phyloP scores from a whole-genome alignment of 2,888 invertebrate species.

The Camponotus fellah region DNA sequence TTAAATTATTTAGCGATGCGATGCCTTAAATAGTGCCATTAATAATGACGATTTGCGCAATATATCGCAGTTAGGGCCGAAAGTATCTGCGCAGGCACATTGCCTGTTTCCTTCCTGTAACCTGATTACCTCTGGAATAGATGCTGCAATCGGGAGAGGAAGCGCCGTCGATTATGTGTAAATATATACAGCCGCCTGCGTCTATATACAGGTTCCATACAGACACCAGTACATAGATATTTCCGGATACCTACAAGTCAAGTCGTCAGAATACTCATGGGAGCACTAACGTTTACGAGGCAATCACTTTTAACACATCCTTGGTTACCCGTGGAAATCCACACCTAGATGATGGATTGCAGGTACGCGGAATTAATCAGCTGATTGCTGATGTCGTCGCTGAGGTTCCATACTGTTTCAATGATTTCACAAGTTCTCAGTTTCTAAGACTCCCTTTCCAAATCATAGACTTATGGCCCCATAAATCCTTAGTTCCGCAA shows the following conservation, averaged over 20 bases:
- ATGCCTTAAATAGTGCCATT: conserved; percentile 23
- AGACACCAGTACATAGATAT: conserved; percentile 11
- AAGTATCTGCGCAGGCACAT: conserved; percentile 60
- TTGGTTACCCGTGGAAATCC: conserved; percentile 51
- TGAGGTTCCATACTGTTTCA: conserved; percentile 20
- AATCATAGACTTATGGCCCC: conserved; percentile 34
- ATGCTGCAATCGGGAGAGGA: conserved; percentile 74
- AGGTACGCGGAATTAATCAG: not conserved
- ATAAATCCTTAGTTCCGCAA: conserved; percentile 30
- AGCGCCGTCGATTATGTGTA: conserved; percentile 59
- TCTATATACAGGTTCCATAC: conserved; percentile 34
- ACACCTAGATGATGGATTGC: conserved; percentile 50
- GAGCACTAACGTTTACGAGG: conserved; percentile 78
- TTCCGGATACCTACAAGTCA: conserved; percentile 76
- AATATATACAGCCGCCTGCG: conserved; percentile 43
- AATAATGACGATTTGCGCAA: conserved; percentile 35
- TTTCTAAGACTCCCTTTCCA: conserved; percentile 5
- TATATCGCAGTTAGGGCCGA: conserved; percentile 38
- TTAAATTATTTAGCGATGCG: conserved; percentile 36
- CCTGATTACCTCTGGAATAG: conserved; percentile 76
- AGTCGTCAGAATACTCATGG: conserved; percentile 71
- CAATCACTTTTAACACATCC: conserved; percentile 77
- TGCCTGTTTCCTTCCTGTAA: conserved; percentile 65
- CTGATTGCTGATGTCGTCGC: conserved; percentile 19
- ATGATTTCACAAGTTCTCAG: conserved; percentile 3